Evolutionary conservation across 2,888 invertebrate genomes (phyloP).

Genomic region (Cremastinae sp.): DNA sequence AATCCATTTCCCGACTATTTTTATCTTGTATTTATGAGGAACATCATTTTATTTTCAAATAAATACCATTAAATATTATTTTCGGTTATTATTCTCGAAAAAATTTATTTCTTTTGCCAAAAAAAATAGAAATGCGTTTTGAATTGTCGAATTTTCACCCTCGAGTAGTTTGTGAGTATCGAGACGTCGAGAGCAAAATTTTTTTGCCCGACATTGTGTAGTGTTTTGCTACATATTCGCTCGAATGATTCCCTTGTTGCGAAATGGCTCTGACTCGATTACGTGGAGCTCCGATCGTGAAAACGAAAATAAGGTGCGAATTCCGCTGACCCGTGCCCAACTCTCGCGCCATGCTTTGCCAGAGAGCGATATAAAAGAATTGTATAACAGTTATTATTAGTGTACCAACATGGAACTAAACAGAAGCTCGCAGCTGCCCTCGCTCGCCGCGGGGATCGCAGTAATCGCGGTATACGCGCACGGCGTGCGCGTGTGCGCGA

Average conservation of each 20-base stretch:
- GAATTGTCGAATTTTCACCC: no score
- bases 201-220: no score
- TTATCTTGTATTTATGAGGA: neutral
- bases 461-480: slow-evolving; percentile 47
- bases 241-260: slow-evolving; percentile 23
- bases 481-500: slow-evolving; percentile 58
- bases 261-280: slow-evolving; percentile 2
- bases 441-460: slow-evolving; percentile 72
- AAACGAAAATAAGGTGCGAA: neutral
- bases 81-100: no score
- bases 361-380: no score
- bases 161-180: no score
- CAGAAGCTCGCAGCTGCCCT: slow-evolving; percentile 72
- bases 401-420: slow-evolving; percentile 41
- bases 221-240: neutral
- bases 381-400: slow-evolving; percentile 13
- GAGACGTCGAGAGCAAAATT: no score
- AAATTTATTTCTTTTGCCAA: slow-evolving; percentile 2
- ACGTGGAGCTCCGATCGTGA: slow-evolving; percentile 5
- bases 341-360: no score
- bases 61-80: no score
- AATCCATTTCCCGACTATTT: no score
- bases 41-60: neutral
- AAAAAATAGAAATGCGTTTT: no score
- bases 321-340: neutral